Evolutionary conservation across 2,888 invertebrate genomes (phyloP), one percentile per base, ranked within the genome.

Genomic region (Acrobasis suavella): DNA sequence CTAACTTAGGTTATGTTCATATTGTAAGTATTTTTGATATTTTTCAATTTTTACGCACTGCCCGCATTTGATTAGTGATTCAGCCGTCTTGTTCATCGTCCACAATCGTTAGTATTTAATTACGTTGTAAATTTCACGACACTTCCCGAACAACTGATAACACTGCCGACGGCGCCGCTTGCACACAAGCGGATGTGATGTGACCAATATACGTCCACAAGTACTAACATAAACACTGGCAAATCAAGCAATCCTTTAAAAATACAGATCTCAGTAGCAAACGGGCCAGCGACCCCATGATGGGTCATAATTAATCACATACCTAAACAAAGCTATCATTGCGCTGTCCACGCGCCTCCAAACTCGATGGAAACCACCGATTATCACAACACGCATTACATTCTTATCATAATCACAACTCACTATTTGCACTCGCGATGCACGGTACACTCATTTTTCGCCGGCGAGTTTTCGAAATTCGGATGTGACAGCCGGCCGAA

Each of bases 301-400:
- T 89, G 88, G 85, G 80, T 82, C 87, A 87, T 88, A 90, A 90
- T 91, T 89, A 90, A 90, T 88, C 86, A 90, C 91, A 89, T 92
- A 92, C 92, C 92, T 92, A 91, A 91, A 90, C 86, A 85, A 82
- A 80, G 80, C 82, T 82, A 81, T 85, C 90, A 91, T 90, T 85
- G 89, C 87, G 86, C 81, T 81, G 77, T 83, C 83, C 85, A 85
- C 85, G 84, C 83, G 85, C 81, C 78, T 74, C 74, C 73, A 83
- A 85, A 80, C 86, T 86, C 89, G 83, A 87, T 78, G 82, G 78
- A 83, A 85, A 82, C 78, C 89, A 83, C 79, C 74, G 82, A 81
- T 84, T 79, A 84, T 84, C 90, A 90, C 89, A 87, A 86, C 89
- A 91, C 90, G 82, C 86, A 88, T 84, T 89, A 89, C 85, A 87